Conservation (phyloP, 2,797 vertebrate genomes). For the Erethizon dorsatum region DNA sequence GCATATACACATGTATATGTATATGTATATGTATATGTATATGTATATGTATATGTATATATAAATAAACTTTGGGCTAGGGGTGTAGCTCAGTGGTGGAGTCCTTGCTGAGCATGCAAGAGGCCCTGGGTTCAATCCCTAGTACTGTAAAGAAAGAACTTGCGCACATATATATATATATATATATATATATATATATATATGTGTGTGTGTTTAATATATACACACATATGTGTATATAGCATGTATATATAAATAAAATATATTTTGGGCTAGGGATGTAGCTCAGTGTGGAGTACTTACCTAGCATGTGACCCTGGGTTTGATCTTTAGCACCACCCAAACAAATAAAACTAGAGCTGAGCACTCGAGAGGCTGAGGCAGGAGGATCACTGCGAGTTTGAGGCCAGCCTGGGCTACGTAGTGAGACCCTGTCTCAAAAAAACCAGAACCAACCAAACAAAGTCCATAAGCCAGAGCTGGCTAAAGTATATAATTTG, state of each 20-base stretch:
- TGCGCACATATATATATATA: no score
- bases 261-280: neutral
- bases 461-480: neutral
- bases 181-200: no score
- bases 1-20: neutral
- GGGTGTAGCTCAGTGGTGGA: neutral
- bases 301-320: neutral
- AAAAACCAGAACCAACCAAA: neutral
- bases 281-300: neutral
- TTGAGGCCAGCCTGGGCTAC: neutral
- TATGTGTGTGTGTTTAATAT: neutral
- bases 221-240: neutral
- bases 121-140: neutral
- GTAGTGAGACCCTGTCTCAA: neutral
- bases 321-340: neutral
- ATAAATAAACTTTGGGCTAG: no score
- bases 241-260: no score
- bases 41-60: neutral
- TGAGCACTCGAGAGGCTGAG: neutral
- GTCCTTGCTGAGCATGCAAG: neutral
- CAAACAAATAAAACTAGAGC: neutral
- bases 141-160: neutral
- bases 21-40: neutral
- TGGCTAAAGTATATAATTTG: neutral
- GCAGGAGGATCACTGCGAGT: neutral